Conservation (phyloP, 2,113 vertebrate species). For the Stictonetta naevosa region DNA sequence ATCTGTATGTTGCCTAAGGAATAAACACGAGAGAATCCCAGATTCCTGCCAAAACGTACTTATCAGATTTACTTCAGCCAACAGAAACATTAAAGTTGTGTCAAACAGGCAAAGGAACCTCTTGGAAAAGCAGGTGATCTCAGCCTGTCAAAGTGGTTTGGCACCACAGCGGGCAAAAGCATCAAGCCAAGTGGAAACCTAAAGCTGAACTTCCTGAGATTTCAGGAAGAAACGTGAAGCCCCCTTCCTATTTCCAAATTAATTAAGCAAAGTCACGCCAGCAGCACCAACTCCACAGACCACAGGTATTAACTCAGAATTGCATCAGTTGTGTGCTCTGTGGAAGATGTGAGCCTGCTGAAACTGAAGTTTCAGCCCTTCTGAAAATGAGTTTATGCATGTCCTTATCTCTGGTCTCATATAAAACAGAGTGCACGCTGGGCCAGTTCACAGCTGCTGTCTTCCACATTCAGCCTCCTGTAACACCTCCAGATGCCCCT, state of each 20-base stretch:
- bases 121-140: not conserved
- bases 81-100: not conserved
- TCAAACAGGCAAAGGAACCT: not conserved
- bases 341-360: not conserved
- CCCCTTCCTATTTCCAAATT: not conserved
- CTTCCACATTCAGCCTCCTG: not conserved
- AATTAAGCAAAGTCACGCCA: not conserved
- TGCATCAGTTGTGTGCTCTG: rapidly evolving
- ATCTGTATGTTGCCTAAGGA: not conserved
- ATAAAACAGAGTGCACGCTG: rapidly evolving
- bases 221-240: not conserved
- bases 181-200: not conserved
- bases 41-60: not conserved
- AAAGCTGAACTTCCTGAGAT: not conserved
- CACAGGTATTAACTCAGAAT: not conserved
- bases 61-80: not conserved
- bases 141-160: not conserved
- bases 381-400: not conserved
- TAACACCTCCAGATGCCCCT: not conserved
- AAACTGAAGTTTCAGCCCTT: not conserved
- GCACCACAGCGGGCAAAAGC: not conserved
- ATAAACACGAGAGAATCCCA: slow-evolving; percentile 8
- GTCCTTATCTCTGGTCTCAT: not conserved
- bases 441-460: not conserved
- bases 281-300: not conserved